phyloP scores from a whole-genome alignment of 1,140 invertebrate species.

The Drosophila setifemur region DNA sequence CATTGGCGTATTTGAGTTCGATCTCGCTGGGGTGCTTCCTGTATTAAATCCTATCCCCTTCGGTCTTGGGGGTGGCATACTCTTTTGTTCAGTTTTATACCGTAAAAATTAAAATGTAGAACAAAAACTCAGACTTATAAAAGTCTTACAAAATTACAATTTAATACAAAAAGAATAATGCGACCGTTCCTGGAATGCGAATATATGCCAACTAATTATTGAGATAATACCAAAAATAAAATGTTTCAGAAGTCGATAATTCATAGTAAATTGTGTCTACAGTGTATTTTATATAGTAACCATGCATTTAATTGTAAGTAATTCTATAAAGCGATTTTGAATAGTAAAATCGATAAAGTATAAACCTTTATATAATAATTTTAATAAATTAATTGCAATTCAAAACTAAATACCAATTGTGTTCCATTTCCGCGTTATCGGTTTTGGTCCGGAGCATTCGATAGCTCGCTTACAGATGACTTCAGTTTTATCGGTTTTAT shows the following conservation, averaged over 20 bases:
- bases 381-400: too few species aligned
- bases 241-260: too few species aligned
- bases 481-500: slow-evolving; percentile 18
- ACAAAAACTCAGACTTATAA: slow-evolving; percentile 62
- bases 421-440: too few species aligned
- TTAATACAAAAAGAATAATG: slow-evolving; percentile 11
- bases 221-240: too few species aligned
- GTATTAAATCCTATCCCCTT: slow-evolving; percentile 79
- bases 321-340: too few species aligned
- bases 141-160: slow-evolving; percentile 26
- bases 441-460: too few species aligned
- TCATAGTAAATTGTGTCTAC: too few species aligned
- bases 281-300: too few species aligned
- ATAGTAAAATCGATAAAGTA: too few species aligned
- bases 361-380: too few species aligned
- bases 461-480: background rate
- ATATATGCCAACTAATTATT: slow-evolving; percentile 7
- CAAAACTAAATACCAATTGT: too few species aligned
- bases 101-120: slow-evolving; percentile 67
- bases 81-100: slow-evolving; percentile 58
- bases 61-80: slow-evolving; percentile 82
- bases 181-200: slow-evolving; percentile 16
- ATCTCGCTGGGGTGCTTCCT: slow-evolving; percentile 69
- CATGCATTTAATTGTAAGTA: too few species aligned
- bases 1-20: slow-evolving; percentile 86